Base-by-base conservation (phyloP, 1,140 invertebrate genomes). In the Scaptomyza graminum region DNA sequence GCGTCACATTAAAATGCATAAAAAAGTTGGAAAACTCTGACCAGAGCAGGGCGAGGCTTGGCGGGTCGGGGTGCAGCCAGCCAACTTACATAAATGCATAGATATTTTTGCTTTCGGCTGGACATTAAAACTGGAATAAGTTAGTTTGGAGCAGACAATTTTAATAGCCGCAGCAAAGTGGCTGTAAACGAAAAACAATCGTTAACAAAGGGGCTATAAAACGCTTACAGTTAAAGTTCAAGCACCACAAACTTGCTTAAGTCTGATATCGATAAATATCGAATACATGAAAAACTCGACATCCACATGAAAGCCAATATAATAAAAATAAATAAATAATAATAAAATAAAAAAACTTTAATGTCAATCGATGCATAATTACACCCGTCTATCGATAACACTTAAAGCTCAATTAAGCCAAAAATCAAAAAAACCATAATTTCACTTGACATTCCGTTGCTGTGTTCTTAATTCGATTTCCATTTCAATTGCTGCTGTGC, bases 61-160 rank as follows among this genome's bases (percentile, higher is more conserved):
- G 71, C 71, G 51, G 51, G 66, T 31, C 66, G 66, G 52, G 59
- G 39, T 66, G 71, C 71, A 52, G 51, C 46, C 25, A 25, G 28
- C 25, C 25, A 67, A 41, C 55, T 52, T 55, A 60, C 63, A 72
- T 72, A 72, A 61, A 72, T 72, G 49, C 63, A 71, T 71, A 67
- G 64, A 67, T 34, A 25, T 16, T 3, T 3, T 44, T 15, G 50
- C 61, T 71, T 71, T 52, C 47, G 68, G 57, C 46, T 37, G 34
- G 28, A 37, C 62, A 71, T 71, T 71, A 71, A 71, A 34, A 34
- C 59, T 71, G 54, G 54, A 71, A 71, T 59, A 59, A 66, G 54
- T 47, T 43, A 57, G 55, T 16, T 16, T 18, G 5, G 52, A 16
- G 2, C 22, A 13, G 22, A 22, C 49, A n/a, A 25, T 3, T 31